These are phyloP conservation scores for Apocheima hispidaria DNA, from an alignment of 2,888 invertebrate species.

Conservation along the genomic window DNA sequence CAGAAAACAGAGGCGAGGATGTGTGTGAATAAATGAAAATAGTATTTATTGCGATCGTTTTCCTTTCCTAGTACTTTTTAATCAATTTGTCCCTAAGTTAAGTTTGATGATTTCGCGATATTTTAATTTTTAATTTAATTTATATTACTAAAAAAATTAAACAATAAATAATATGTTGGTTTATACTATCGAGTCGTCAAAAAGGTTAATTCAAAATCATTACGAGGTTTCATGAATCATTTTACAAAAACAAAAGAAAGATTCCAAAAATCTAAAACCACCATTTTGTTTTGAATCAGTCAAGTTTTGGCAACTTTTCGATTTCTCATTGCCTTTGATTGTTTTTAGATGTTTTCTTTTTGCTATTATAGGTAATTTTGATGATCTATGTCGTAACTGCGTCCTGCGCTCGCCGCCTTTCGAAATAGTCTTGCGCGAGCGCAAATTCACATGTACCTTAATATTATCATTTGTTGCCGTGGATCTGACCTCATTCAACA, in stretches of 20 bases:
- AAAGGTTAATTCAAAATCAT: too few species aligned
- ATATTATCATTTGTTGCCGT: slow-evolving; percentile 13
- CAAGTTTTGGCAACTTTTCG: too few species aligned
- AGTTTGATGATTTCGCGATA: neutral
- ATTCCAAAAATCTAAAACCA: too few species aligned
- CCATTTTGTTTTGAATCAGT: too few species aligned
- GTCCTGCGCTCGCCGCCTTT: slow-evolving; percentile 6
- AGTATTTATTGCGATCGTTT: slow-evolving; percentile 50
- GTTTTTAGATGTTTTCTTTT: neutral
- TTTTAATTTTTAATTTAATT: too few species aligned
- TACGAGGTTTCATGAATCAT: too few species aligned
- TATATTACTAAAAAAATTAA: neutral
- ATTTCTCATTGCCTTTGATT: too few species aligned
- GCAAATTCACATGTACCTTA: slow-evolving; percentile 15
- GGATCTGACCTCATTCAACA: slow-evolving; percentile 1
- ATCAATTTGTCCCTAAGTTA: too few species aligned
- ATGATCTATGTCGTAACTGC: slow-evolving; percentile 5
- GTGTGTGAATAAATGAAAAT: slow-evolving; percentile 82
- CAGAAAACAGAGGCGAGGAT: slow-evolving; percentile 79
- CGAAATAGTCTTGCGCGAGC: slow-evolving; percentile 9
- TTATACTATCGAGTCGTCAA: too few species aligned
- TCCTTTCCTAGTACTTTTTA: neutral
- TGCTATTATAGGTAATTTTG: slow-evolving; percentile 3
- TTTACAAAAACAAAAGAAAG: too few species aligned
- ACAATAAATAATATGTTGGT: too few species aligned